Conservation (phyloP, 2,888 invertebrate genomes). For the Vandiemenella viatica region DNA sequence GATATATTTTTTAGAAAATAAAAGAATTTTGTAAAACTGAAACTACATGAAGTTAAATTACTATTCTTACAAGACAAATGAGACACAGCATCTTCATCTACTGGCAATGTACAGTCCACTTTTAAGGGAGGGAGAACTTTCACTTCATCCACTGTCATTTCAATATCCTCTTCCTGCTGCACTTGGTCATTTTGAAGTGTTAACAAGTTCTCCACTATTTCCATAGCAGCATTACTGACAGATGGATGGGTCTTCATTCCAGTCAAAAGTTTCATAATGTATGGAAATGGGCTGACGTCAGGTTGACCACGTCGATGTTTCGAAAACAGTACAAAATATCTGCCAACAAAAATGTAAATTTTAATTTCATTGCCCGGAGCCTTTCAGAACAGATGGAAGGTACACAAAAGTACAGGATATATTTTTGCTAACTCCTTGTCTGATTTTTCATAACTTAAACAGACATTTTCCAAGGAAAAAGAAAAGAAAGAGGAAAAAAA, state of each 20-base stretch:
- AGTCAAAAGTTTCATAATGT: slow-evolving; percentile 53
- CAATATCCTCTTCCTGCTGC: slow-evolving; percentile 18
- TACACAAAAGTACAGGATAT: no score
- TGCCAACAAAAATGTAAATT: no score
- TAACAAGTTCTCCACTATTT: slow-evolving; percentile 58
- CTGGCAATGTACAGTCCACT: no score
- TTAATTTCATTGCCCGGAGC: no score
- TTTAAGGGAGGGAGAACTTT: slow-evolving; percentile 18
- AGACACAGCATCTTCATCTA: slow-evolving; percentile 22
- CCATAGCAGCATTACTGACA: slow-evolving; percentile 53
- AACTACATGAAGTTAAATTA: neutral
- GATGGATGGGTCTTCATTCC: slow-evolving; percentile 47
- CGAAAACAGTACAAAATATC: slow-evolving; percentile 53
- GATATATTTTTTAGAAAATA: no score
- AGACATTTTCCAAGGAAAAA: no score
- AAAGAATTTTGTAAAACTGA: no score
- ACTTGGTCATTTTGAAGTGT: slow-evolving; percentile 45
- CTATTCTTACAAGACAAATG: slow-evolving; percentile 3
- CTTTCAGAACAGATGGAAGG: no score
- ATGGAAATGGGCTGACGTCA: slow-evolving; percentile 42
- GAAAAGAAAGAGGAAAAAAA: no score
- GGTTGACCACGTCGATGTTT: slow-evolving; percentile 36
- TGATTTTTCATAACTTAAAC: no score
- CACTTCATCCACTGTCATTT: slow-evolving; percentile 2
- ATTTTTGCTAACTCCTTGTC: no score